Evolutionary conservation across 2,113 vertebrate species (phyloP), one percentile per base, ranked within the genome.

Genomic region (Lamprologus ornatipinnis): DNA sequence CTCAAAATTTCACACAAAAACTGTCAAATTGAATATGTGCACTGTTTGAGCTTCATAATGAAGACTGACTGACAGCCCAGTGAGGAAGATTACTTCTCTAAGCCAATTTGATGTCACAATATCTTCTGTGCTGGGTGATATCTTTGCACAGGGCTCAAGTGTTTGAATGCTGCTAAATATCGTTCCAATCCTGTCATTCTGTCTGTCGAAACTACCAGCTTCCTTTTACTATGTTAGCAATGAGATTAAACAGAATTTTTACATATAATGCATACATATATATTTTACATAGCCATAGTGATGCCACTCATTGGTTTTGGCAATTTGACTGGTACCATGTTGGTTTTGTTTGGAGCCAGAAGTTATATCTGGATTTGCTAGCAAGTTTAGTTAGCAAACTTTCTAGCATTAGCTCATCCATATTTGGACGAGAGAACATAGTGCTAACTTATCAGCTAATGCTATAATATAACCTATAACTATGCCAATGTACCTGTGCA

Each of bases 11-110:
- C 26, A 33, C 26, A 8, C 17, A 78, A 51, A 78, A 78, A 51
- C 47, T 33, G 23, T 78, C 45, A 78, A 51, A 78, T 51, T 78
- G 73, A 80, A 80, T 55, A 23, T 80, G 47, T 21, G 49, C 28
- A 54, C 75, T 13, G 8, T 21, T 15, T 80, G 31, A 80, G 49
- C 75, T 35, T 80, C 49, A 35, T 33, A 23, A 80, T 21, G 31
- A 54, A 35, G 28, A n/a, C 28, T 80, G 75, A 80, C 19, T 80
- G 75, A 80, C 47, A 51, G 17, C 23, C 28, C 17, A 51, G 73
- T 13, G 73, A 51, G 73, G 45, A 78, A 78, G 23, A 78, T 49
- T 75, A 31, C 70, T 31, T 75, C 15, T 75, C 42, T 28, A 5
- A 75, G 42, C 42, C 70, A 75, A 28, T 49, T 75, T 19, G 15